Evolutionary conservation across 2,888 invertebrate genomes (phyloP), one percentile per base, ranked within the genome.

Genomic region (Smittia aterrima): DNA sequence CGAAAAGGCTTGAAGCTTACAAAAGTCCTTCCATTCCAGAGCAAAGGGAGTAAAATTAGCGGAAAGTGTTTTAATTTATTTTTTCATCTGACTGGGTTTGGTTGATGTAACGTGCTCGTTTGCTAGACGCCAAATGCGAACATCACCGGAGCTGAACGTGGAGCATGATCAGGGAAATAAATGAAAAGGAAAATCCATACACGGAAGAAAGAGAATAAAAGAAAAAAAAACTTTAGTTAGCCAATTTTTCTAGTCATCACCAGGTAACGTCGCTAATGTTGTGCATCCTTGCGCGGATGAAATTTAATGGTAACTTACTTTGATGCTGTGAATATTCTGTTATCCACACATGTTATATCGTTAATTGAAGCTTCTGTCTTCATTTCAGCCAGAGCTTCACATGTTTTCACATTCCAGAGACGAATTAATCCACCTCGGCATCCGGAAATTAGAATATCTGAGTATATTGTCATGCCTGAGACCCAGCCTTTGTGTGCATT

Each of bases 401-500:
- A 91, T 76, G 88, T 88, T 70, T 88, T 88, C 0, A 86, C 83
- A 79, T 88, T 86, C 94, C 94, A 94, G 78, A 92, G 85, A 77
- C 92, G 90, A 77, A 93, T 84, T 77, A 87, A 85, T 27, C 91
- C 92, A 79, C 89, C 90, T 38, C 93, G 89, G 77, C 93, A 93
- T 77, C 90, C 91, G 78, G 90, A 90, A 75, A 91, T 85, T 79
- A 92, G 84, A 67, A 87, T 84, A 83, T 84, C 82, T 75, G 83
- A 83, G 76, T 80, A 83, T 79, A 85, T 85, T 80, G 86, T 86
- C 81, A 93, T 85, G 74, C 92, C 92, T 77, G 91, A 90, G 78
- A 94, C 89, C 93, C 93, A 93, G 79, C 93, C 92, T 81, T 92
- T 92, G 85, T 94, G 94, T 67, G 93, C 93, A 82, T 91, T 90